Percentiles rank a stretch among this genome's conserved stretches.
phyloP scores from a whole-genome alignment of 2,113 vertebrate species.

The Eonycteris spelaea region DNA sequence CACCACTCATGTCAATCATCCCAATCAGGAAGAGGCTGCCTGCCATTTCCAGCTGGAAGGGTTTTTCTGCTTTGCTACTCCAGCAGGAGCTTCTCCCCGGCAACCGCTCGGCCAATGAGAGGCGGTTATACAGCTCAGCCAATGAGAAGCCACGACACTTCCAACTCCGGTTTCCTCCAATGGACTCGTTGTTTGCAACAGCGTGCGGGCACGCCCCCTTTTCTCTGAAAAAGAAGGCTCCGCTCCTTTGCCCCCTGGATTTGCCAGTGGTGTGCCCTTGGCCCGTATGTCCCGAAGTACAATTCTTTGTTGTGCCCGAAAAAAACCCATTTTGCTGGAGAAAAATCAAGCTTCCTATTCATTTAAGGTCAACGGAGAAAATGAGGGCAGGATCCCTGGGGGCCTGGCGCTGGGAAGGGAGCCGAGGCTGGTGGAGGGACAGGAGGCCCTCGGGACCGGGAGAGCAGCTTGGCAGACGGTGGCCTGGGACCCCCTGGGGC shows the following conservation, averaged over 20 bases:
- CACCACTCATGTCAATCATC: neutral
- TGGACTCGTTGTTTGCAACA: neutral
- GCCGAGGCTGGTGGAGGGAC: no score
- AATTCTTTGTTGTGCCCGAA: neutral
- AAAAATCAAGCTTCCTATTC: neutral
- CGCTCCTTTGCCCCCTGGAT: no score
- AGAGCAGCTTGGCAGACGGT: neutral
- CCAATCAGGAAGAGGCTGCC: neutral
- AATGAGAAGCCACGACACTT: neutral
- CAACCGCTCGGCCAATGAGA: neutral
- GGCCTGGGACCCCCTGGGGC: neutral
- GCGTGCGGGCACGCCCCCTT: neutral
- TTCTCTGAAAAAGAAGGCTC: neutral
- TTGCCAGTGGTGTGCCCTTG: neutral
- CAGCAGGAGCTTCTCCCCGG: neutral
- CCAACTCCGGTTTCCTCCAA: neutral
- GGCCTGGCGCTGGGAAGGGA: neutral
- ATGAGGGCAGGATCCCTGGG: neutral
- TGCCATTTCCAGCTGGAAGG: neutral
- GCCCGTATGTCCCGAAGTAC: neutral
- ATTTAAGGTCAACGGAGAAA: neutral
- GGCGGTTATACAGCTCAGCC: neutral
- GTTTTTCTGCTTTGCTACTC: no score
- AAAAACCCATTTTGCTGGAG: neutral
- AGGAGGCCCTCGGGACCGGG: neutral